Conservation (phyloP, 1,140 invertebrate species). For the Zaprionus davidi region DNA sequence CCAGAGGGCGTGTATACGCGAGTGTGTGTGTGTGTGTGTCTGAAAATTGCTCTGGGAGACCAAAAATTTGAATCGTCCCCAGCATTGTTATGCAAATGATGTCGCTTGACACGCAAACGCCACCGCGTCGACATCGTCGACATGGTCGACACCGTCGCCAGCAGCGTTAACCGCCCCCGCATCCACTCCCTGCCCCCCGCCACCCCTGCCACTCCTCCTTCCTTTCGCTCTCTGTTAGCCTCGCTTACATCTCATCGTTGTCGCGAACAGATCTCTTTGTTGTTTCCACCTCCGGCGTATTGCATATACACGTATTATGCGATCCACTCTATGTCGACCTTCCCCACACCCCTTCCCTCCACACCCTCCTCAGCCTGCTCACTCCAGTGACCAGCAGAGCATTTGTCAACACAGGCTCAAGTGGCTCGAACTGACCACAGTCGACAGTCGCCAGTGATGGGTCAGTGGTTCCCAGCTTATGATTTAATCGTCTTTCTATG, state of each 20-base stretch:
- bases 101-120: slow-evolving; percentile 78
- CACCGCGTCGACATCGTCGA: slow-evolving; percentile 41
- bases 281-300: slow-evolving; percentile 63
- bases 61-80: slow-evolving; percentile 81
- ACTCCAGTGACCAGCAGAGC: not conserved
- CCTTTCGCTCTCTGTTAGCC: not conserved
- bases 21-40: slow-evolving; percentile 32
- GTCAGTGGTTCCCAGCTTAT: slow-evolving; percentile 7
- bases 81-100: slow-evolving; percentile 83
- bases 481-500: not conserved
- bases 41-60: slow-evolving; percentile 80
- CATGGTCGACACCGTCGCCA: slow-evolving; percentile 26
- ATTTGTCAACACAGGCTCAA: slow-evolving; percentile 33
- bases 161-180: not conserved
- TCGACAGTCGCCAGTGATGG: not conserved
- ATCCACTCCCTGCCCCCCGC: not conserved
- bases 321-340: slow-evolving; percentile 22
- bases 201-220: not conserved
- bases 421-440: not conserved
- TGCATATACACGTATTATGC: slow-evolving; percentile 60
- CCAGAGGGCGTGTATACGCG: slow-evolving; percentile 49
- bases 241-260: slow-evolving; percentile 38
- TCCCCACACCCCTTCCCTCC: not conserved
- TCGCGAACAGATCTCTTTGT: slow-evolving; percentile 75
- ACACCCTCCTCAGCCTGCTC: not conserved